Evolutionary conservation across 1,140 invertebrate species (phyloP), one percentile per base, ranked within the genome.

Genomic region (Drosophila eugracilis): DNA sequence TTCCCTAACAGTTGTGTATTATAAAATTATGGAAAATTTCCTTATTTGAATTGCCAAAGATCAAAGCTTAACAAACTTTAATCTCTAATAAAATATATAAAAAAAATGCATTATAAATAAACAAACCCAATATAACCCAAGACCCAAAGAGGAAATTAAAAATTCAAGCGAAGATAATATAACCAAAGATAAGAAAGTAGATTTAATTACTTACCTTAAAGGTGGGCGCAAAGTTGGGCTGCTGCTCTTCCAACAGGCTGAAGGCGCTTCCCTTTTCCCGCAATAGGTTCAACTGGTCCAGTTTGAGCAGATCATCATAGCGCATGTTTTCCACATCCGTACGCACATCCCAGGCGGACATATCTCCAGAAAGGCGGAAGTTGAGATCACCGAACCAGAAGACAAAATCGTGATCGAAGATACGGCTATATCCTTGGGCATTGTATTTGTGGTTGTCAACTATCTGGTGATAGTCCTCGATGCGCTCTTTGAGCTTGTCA

Each of bases 371-470:
- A 1, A 98, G 92, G 0, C 98, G 95, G 92, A 99, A 99, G 91
- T 99, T 99, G 4, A 99, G 92, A 89, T 99, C 98, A 2, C 98
- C 98, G 75, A 98, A 94, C 97, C 97, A 99, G 91, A 99, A 98
- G 2, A 98, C 95, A 91, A 98, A 98, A 96, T 98, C 97, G 90
- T 99, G 97, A 90, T 95, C 97, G 69, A 98, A 94, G 73, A 99
- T 98, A 78, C 95, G 95, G 5, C 93, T 93, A 32, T 96, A 97
- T 75, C 96, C 94, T 14, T 92, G 85, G 41, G 95, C 93, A 52
- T 94, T 93, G 85, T 96, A 97, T 28, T 92, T 90, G 88, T 96
- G 95, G 70, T 94, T 93, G 67, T 94, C 94, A 9, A 96, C 93
- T 50, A 99, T 98, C 39, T 94, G 94, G 91, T 97, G 95, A 90